Evolutionary conservation across 2,113 vertebrate species (phyloP).

Genomic region (Redunca redunca): DNA sequence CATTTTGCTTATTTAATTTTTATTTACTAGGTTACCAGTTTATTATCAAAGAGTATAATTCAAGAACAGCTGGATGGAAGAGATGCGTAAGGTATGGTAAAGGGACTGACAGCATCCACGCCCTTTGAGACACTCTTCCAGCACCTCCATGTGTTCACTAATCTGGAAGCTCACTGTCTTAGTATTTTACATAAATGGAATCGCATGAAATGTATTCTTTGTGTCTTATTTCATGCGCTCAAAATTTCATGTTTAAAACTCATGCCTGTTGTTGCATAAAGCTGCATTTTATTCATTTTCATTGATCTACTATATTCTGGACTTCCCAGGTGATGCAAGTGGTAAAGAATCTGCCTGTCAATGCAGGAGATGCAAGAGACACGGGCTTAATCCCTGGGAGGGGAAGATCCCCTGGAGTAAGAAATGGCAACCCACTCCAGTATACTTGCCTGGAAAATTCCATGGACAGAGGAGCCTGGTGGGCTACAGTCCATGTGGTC

Average conservation of each 20-base stretch:
- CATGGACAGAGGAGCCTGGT: not conserved
- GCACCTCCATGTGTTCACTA: not conserved
- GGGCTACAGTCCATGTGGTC: not conserved
- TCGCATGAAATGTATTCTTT: not conserved
- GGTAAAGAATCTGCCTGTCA: not conserved
- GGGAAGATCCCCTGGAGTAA: not conserved
- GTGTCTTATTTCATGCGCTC: not conserved
- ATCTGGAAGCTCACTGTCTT: not conserved
- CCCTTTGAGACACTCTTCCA: not conserved
- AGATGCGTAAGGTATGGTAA: not conserved
- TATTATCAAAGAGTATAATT: not conserved
- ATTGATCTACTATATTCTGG: not conserved
- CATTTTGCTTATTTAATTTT: not conserved
- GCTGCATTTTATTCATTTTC: not conserved
- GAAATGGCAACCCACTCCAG: not conserved
- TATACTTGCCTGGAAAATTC: not conserved
- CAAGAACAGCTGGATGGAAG: not conserved
- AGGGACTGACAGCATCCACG: too few species aligned
- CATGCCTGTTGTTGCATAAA: not conserved
- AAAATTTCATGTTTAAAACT: not conserved
- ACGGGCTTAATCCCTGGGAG: not conserved
- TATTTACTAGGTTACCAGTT: not conserved
- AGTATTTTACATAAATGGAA: not conserved
- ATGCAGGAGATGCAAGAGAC: not conserved
- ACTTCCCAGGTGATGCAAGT: not conserved